A percentile compares a stretch with the other conserved stretches of the same genome.
phyloP scores from a whole-genome alignment of 92 coral and sea anemone species.

The Chrysogorgia sp. region DNA sequence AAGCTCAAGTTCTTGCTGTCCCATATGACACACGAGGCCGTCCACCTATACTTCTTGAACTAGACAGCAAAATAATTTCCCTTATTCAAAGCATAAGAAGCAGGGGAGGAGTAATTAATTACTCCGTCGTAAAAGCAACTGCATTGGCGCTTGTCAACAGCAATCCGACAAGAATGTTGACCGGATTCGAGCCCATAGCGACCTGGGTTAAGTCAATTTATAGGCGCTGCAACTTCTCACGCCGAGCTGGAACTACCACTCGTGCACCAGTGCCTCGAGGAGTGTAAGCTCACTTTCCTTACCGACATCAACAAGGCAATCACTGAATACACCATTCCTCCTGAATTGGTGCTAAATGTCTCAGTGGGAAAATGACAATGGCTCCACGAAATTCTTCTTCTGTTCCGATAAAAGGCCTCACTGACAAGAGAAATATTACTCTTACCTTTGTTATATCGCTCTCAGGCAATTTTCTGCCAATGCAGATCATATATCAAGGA shows the following conservation, averaged over 20 bases:
- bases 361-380: constrained; percentile 63
- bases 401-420: constrained; percentile 60
- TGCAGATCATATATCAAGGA: constrained; percentile 65
- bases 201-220: not conserved
- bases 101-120: constrained; percentile 66
- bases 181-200: constrained; percentile 35
- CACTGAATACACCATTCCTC: constrained; percentile 53
- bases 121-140: constrained; percentile 59
- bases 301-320: constrained; percentile 53
- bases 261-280: constrained; percentile 65
- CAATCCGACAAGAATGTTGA: constrained; percentile 30
- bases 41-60: constrained; percentile 59
- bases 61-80: constrained; percentile 49
- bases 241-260: constrained; percentile 52
- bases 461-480: constrained; percentile 52
- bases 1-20: not conserved
- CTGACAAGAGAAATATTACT: constrained; percentile 58
- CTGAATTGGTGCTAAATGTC: constrained; percentile 45
- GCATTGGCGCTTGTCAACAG: constrained; percentile 60
- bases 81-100: constrained; percentile 63
- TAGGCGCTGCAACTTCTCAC: constrained; percentile 49
- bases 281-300: constrained; percentile 60
- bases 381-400: constrained; percentile 57
- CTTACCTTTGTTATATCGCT: constrained; percentile 61
- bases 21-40: constrained; percentile 52